Base-by-base conservation (phyloP, 2,797 vertebrate genomes). In the Anabacerthia variegaticeps region DNA sequence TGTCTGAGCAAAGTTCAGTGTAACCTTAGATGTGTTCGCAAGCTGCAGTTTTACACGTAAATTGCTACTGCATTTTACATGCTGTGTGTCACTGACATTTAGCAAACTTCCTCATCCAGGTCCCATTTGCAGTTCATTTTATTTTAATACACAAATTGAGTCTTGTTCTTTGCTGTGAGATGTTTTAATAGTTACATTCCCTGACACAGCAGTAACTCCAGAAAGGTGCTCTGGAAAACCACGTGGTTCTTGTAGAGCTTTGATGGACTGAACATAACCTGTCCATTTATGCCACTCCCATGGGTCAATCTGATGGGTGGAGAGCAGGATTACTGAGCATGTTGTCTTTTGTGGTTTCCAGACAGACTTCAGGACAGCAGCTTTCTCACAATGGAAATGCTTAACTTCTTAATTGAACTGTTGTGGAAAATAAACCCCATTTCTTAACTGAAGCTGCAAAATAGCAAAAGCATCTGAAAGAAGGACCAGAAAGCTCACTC, bases 231-330 rank as follows among this genome's bases (percentile, higher is more conserved):
- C 44, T 46, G 41, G 55, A 67, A 89, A 46, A 37, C 34, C 30
- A 6, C 0, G 0, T 6, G 14, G 56, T 56, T 87, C 77, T 76
- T 63, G 34, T 32, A 52, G 67, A 76, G 22, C 34, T 69, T 48
- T 62, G 54, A 59, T 13, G 32, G 24, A 19, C 0, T 48, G 30
- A 37, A 28, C 44, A 26, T 46, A 74, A 44, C 63, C 12, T 10
- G 3, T n/a, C 24, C 0, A 0, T 76, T 76, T 44, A 9, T 63
- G 37, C 37, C 13, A 5, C 22, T 89, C 34, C 22, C 3, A 2
- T 30, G 22, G 34, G 36, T 32, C 7, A 5, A 3, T 65, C 21
- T 32, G 44, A 8, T 36, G 55, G 36, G 27, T 12, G 6, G 34
- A 67, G 66, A 65, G 52, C 23, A 73, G 68, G 14, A 44, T 86